Evolutionary conservation across 2,797 vertebrate species (phyloP), one percentile per base, ranked within the genome.

Genomic region (Pangasius djambal): DNA sequence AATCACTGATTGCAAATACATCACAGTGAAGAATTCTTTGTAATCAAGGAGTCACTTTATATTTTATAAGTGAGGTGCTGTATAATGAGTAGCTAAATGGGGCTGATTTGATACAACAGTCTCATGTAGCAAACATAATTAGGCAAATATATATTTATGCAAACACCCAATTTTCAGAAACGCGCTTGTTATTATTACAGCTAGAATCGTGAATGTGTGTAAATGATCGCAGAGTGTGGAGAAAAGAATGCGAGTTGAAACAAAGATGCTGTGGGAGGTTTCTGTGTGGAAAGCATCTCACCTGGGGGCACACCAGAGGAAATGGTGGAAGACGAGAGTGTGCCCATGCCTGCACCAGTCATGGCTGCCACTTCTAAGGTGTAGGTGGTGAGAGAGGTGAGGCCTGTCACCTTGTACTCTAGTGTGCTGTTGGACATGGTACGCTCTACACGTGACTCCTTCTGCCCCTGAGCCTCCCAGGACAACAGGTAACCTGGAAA

Each of bases 271-370:
- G 28, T n/a, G 28, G 37, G 52, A 69, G 88, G 57, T 72, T 59
- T 25, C 31, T 16, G 12, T 37, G 48, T 50, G 57, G 10, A 70
- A 52, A 44, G 34, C 61, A 25, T 67, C 89, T 86, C 15, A 99
- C 98, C 98, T 97, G 98, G 98, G 61, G 98, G 98, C 61, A 99
- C 98, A 22, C 98, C 98, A 0, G 98, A 99, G 48, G 98, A 98
- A 93, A 99, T 98, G 92, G 97, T 97, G 89, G 98, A 97, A 5
- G 97, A 96, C 0, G 97, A 97, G 89, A 95, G 91, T 88, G 92
- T 91, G 5, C 98, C 98, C 0, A 93, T 91, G 0, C 98, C 98
- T 1, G 95, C 96, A 0, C 97, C 94, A 0, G 98, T 99, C 61
- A 95, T 89, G 0, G 98, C 98, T 0, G 97, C 97, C 94, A 99